Evolutionary conservation across 2,113 vertebrate genomes (phyloP).

Genomic region (Odontophorus gujanensis): DNA sequence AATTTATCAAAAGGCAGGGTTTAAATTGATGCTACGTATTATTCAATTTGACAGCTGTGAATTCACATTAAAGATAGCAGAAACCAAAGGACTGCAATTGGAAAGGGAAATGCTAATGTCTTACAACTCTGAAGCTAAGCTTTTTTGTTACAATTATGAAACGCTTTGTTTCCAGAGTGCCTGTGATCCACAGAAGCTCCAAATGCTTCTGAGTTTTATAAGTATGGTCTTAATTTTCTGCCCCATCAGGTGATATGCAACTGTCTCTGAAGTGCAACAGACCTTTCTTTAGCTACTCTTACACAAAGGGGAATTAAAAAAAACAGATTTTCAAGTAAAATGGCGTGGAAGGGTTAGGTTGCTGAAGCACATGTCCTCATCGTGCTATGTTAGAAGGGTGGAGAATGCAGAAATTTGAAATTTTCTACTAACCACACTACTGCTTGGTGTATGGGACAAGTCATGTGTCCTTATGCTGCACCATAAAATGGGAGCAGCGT

Average conservation of each 20-base stretch:
- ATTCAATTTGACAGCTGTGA: constrained; percentile 85
- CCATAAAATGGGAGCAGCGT: not conserved
- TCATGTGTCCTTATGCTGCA: not conserved
- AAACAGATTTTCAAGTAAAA: not conserved
- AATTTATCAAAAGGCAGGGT: constrained; percentile 77
- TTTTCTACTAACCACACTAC: not conserved
- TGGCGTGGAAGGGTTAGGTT: not conserved
- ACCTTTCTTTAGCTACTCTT: not conserved
- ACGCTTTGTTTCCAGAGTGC: constrained; percentile 55
- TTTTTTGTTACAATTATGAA: constrained; percentile 70
- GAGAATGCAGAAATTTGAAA: not conserved
- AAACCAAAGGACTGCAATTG: constrained; percentile 65
- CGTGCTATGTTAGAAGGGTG: not conserved
- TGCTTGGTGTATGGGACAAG: not conserved
- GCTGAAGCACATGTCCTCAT: not conserved
- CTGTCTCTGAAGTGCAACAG: not conserved
- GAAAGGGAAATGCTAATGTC: constrained; percentile 78
- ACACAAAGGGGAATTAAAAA: not conserved
- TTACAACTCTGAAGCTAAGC: constrained; percentile 74
- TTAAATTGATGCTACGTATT: constrained; percentile 82
- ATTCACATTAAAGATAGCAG: constrained; percentile 81
- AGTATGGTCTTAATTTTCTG: constrained; percentile 1
- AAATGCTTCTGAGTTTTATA: not conserved
- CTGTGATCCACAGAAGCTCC: constrained; percentile 2
- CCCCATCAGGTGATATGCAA: not conserved